phyloP scores from a whole-genome alignment of 2,888 invertebrate genomes.

The Megastigmus dorsalis region DNA sequence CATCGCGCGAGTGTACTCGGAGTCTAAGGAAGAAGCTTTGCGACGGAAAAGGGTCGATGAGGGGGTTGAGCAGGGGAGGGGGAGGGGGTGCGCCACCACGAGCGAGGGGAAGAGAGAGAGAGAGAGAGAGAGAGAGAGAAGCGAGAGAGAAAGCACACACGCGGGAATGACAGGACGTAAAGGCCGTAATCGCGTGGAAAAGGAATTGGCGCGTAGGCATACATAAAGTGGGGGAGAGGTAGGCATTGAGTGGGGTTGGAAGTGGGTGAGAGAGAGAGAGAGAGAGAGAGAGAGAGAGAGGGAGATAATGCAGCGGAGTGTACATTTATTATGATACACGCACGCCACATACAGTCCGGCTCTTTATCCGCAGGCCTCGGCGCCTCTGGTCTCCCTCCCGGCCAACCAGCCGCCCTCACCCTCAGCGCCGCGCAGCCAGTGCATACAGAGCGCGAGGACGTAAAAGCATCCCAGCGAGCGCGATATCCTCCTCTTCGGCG shows the following conservation, averaged over 20 bases:
- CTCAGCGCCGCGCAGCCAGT: background rate
- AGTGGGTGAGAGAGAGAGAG: conserved; percentile 22
- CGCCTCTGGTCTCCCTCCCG: background rate
- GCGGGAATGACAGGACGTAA: conserved; percentile 22
- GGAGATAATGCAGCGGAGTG: conserved; percentile 44
- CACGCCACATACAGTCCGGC: conserved; percentile 35
- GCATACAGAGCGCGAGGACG: background rate
- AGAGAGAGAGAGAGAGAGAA: too few species aligned
- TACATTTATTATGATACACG: conserved; percentile 53
- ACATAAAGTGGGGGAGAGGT: conserved; percentile 5
- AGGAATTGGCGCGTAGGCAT: conserved; percentile 38
- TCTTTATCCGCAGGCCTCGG: conserved; percentile 38
- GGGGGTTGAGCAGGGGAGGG: too few species aligned
- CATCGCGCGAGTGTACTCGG: background rate
- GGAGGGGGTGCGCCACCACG: background rate
- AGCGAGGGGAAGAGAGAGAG: conserved; percentile 21
- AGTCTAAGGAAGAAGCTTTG: background rate
- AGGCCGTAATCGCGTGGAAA: conserved; percentile 48
- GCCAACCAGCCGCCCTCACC: background rate
- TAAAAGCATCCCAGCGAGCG: conserved; percentile 42
- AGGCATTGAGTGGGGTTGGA: background rate
- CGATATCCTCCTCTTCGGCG: conserved; percentile 13
- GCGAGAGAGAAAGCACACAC: too few species aligned
- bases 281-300: conserved; percentile 8
- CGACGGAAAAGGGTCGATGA: background rate